These are phyloP conservation scores for Archivesica marissinica DNA, from an alignment of 1,140 invertebrate species.

Conservation along the genomic window DNA sequence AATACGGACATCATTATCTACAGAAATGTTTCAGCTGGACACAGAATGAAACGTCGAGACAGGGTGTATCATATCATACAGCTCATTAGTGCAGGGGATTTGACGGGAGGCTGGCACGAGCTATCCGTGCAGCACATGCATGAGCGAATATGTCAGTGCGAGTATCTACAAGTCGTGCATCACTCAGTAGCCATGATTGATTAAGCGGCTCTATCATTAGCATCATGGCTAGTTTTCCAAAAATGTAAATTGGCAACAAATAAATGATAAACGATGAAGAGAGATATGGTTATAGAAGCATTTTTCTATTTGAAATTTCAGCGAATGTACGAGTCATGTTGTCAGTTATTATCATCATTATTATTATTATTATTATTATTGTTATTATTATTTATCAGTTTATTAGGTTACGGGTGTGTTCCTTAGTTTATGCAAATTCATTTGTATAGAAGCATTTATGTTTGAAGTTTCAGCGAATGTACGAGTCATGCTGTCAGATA, in stretches of 20 bases:
- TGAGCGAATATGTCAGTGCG: background rate
- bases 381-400: too few relatives aligned
- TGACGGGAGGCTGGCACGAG: constrained; percentile 37
- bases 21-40: constrained; percentile 5
- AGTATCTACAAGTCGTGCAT: background rate
- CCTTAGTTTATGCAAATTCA: background rate
- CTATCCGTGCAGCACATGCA: constrained; percentile 47
- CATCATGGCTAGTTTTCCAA: background rate
- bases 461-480: background rate
- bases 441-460: background rate
- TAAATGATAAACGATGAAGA: background rate
- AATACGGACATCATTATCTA: constrained; percentile 12
- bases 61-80: background rate
- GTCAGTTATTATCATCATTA: background rate
- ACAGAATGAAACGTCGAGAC: background rate
- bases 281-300: background rate
- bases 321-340: background rate
- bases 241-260: constrained; percentile 6
- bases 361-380: background rate
- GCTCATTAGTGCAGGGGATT: constrained; percentile 30
- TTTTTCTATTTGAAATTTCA: background rate
- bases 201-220: background rate
- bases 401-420: background rate
- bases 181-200: background rate
- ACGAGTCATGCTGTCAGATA: background rate